Evolutionary conservation across 2,113 vertebrate genomes (phyloP).

Genomic region (Malurus melanocephalus): DNA sequence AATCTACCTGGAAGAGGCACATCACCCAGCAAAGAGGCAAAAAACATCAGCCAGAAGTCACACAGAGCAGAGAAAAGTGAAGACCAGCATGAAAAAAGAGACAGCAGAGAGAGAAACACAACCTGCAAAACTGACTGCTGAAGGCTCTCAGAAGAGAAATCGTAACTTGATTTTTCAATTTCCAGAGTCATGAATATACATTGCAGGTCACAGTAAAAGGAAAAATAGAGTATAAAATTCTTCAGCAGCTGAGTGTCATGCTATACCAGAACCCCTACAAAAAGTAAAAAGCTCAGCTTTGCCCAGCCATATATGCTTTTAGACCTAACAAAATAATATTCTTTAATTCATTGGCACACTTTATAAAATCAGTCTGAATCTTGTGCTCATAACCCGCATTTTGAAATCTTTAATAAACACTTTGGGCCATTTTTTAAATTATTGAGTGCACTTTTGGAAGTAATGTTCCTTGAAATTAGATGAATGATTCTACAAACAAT

Average conservation of each 20-base stretch:
- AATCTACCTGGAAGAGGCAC: not conserved
- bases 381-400: not conserved
- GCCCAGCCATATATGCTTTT: not conserved
- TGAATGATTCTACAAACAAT: conserved; percentile 19
- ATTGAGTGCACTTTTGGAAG: not conserved
- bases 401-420: not conserved
- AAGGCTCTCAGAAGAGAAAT: not conserved
- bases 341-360: not conserved
- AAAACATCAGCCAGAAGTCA: not conserved
- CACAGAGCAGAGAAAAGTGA: not conserved
- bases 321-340: not conserved
- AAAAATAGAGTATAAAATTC: not conserved
- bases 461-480: conserved; percentile 3
- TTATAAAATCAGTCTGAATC: not conserved
- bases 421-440: not conserved
- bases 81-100: not conserved
- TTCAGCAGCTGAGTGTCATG: not conserved
- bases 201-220: not conserved
- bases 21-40: not conserved
- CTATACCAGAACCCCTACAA: not conserved
- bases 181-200: not conserved
- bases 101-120: not conserved
- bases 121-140: not conserved
- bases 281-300: not conserved
- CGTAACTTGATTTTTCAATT: not conserved